A percentile compares a stretch with the other conserved stretches of the same genome.
Evolutionary conservation across 2,797 vertebrate genomes (phyloP).

Genomic region (Erpetoichthys calabaricus): DNA sequence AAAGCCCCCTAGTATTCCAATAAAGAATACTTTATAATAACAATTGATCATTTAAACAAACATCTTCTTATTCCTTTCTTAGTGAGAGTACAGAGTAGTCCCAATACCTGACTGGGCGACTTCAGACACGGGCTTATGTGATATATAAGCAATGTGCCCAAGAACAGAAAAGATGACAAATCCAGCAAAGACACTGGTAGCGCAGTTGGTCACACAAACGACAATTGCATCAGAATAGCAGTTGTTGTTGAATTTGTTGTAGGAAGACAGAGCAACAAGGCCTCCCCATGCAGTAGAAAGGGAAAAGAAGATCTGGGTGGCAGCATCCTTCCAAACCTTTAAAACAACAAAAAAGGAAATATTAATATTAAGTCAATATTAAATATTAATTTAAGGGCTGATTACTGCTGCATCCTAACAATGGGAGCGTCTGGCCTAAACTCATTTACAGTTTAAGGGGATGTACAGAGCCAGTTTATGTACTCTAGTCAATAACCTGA

Average conservation of each 20-base stretch:
- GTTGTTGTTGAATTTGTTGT: constrained; percentile 91
- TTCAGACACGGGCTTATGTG: constrained; percentile 57
- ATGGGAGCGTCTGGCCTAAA: no score
- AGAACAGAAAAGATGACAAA: constrained; percentile 90
- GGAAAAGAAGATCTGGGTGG: constrained; percentile 86
- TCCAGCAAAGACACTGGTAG: constrained; percentile 77
- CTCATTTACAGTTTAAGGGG: no score
- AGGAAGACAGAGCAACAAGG: constrained; percentile 77
- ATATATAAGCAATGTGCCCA: constrained; percentile 81
- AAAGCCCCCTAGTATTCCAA: no score
- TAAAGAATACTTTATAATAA: no score
- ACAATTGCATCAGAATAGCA: constrained; percentile 70
- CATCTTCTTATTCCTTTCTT: no score
- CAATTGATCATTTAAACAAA: no score
- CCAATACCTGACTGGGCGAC: constrained; percentile 74
- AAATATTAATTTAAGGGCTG: no score
- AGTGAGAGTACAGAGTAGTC: no score
- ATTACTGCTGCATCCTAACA: no score
- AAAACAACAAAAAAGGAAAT: constrained; percentile 10
- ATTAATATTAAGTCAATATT: not conserved
- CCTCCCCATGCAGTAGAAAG: constrained; percentile 77
- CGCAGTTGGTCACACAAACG: constrained; percentile 69
- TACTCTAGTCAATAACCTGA: no score
- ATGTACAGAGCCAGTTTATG: no score
- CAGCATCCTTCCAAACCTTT: constrained; percentile 88